Conservation (phyloP, 2,113 vertebrate genomes). For the Aviceda subcristata region DNA sequence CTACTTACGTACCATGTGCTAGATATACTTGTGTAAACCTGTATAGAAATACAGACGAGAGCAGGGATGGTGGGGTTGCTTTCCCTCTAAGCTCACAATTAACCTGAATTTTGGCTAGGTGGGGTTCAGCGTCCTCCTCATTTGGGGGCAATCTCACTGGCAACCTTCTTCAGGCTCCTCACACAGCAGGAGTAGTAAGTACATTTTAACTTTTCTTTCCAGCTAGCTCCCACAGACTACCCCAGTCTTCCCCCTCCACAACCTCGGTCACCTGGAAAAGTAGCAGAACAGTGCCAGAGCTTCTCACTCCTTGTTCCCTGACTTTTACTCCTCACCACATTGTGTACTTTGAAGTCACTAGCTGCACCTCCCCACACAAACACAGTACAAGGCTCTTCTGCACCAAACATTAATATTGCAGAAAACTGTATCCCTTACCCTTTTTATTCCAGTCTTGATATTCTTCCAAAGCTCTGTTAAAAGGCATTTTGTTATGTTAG, state of each 20-base stretch:
- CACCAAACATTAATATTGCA: background rate
- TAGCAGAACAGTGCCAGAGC: background rate
- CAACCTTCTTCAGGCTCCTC: background rate
- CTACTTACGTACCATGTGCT: rapidly evolving
- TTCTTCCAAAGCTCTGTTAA: background rate
- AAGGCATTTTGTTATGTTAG: background rate
- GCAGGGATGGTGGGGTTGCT: background rate
- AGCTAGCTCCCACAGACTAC: background rate
- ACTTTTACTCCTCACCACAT: background rate
- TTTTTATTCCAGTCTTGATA: background rate
- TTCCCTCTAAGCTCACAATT: background rate
- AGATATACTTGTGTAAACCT: background rate
- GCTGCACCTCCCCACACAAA: background rate
- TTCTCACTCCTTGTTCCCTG: background rate
- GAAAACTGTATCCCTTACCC: background rate
- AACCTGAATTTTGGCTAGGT: background rate
- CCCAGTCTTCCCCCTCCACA: background rate
- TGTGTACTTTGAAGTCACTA: background rate
- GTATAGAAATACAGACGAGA: background rate
- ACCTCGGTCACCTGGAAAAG: background rate
- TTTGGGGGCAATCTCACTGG: background rate
- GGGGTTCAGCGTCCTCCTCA: background rate
- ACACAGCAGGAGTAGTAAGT: background rate
- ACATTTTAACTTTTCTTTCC: background rate
- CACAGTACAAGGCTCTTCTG: background rate